Evolutionary conservation across 1,140 invertebrate species (phyloP).

Genomic region (Pseudomyrmex dendroicus): DNA sequence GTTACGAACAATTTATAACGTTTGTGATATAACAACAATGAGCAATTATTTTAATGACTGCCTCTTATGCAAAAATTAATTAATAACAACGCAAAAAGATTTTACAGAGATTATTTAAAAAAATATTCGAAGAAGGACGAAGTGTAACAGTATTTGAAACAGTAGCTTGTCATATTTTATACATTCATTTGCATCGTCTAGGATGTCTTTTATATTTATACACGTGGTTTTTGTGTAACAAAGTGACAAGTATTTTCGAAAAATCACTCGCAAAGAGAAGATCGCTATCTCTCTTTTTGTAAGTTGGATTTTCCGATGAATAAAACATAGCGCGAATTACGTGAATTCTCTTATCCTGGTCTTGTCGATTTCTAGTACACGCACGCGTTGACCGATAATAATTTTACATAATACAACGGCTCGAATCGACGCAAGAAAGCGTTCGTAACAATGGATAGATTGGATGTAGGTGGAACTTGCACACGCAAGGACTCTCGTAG

Average conservation of each 20-base stretch:
- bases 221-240: neutral
- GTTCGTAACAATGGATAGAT: conserved; percentile 18
- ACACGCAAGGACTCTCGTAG: conserved; percentile 32
- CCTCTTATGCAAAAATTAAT: too few relatives aligned
- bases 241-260: neutral
- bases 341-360: conserved; percentile 42
- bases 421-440: conserved; percentile 46
- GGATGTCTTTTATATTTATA: neutral
- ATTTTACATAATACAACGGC: conserved; percentile 59
- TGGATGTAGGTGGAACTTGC: conserved; percentile 34
- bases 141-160: neutral
- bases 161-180: neutral
- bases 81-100: too few relatives aligned
- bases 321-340: conserved; percentile 64
- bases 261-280: neutral
- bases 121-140: too few relatives aligned
- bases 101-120: too few relatives aligned
- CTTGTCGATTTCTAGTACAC: conserved; percentile 3
- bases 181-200: neutral
- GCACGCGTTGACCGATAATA: conserved; percentile 42
- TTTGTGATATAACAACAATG: neutral
- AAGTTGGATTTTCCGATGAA: conserved; percentile 27
- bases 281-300: conserved; percentile 20
- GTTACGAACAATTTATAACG: conserved; percentile 58
- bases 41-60: neutral